Conservation (phyloP, 2,113 vertebrate genomes). For the Pomatostomus ruficeps region DNA sequence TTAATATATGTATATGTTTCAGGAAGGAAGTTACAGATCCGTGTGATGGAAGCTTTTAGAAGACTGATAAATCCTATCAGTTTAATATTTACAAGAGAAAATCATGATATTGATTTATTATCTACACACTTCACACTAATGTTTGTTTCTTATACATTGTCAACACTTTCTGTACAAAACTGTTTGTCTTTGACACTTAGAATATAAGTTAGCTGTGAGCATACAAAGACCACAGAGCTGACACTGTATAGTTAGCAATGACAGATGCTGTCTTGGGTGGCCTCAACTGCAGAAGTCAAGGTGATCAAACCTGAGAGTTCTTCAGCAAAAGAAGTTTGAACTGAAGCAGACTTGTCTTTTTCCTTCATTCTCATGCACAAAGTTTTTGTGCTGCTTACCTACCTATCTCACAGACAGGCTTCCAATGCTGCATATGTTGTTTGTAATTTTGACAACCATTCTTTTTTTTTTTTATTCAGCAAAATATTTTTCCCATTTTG, state of each 20-base stretch:
- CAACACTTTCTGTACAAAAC: neutral
- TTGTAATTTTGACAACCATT: neutral
- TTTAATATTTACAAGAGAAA: neutral
- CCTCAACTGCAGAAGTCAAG: neutral
- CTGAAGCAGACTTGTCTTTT: neutral
- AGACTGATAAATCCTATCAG: neutral
- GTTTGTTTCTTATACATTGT: neutral
- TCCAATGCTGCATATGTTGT: neutral
- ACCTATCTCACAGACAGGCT: neutral
- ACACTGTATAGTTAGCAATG: neutral
- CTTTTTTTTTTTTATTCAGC: neutral
- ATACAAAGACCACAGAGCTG: neutral
- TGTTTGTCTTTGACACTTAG: neutral
- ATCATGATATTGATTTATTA: neutral
- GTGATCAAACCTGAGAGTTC: neutral
- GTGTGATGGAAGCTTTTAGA: neutral
- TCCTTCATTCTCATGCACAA: neutral
- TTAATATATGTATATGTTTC: neutral
- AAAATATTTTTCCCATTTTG: neutral
- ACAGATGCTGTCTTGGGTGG: neutral
- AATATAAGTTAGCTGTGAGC: neutral
- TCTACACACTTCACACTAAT: neutral
- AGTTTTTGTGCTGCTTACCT: neutral
- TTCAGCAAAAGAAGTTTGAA: neutral
- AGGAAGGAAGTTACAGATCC: neutral